A percentile compares a stretch with the other conserved stretches of the same genome.
Evolutionary conservation across 2,113 vertebrate genomes (phyloP).

Genomic region (Archilochus colubris): DNA sequence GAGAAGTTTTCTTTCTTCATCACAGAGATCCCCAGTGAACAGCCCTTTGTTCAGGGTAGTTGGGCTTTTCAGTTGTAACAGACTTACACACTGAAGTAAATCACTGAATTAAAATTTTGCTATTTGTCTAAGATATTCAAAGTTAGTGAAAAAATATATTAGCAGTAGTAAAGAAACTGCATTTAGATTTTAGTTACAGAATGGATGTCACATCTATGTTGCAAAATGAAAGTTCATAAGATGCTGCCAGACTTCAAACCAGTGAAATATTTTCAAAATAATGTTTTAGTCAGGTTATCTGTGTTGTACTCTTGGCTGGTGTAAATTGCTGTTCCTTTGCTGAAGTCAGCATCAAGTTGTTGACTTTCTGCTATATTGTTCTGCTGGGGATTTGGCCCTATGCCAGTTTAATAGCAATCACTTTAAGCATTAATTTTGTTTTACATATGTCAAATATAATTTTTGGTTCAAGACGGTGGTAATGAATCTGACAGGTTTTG

Average conservation of each 20-base stretch:
- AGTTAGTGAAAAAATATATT: background rate
- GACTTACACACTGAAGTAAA: background rate
- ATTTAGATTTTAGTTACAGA: background rate
- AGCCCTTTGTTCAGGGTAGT: background rate
- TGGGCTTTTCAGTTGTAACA: background rate
- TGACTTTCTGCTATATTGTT: background rate
- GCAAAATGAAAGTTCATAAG: background rate
- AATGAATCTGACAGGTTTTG: conserved; percentile 24
- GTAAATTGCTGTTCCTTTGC: background rate
- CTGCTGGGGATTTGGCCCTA: background rate
- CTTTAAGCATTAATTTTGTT: conserved; percentile 27
- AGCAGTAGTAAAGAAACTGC: background rate
- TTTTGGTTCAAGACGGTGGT: conserved; percentile 13
- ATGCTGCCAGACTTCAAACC: background rate
- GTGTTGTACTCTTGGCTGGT: background rate
- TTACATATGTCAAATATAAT: conserved; percentile 1
- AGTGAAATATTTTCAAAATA: background rate
- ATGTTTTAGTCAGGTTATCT: background rate
- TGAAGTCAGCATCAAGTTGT: background rate
- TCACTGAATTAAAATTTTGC: background rate
- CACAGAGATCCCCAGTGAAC: background rate
- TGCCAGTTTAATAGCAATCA: conserved; percentile 7
- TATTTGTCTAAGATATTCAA: background rate
- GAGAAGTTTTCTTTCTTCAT: background rate
- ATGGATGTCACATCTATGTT: background rate